Conservation (phyloP, 2,113 vertebrate genomes). For the Chaetops frenatus region DNA sequence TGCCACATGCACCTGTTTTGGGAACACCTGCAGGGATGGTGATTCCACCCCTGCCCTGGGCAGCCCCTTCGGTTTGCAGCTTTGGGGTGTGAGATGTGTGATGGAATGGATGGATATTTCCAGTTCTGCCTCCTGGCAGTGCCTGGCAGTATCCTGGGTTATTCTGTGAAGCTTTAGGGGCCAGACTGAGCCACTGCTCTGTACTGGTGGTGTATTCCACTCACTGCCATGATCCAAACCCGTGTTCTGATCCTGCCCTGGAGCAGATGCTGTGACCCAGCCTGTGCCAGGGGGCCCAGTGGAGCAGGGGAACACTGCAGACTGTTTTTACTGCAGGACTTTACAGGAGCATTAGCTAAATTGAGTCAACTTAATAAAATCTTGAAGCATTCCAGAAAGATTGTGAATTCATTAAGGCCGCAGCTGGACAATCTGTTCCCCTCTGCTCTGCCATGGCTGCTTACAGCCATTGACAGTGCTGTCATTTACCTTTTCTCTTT, state of each 20-base stretch:
- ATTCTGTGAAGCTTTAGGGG: rapidly evolving
- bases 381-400: constrained; percentile 28
- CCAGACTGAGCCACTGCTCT: rapidly evolving
- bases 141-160: rapidly evolving
- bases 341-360: not conserved
- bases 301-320: not conserved
- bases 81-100: rapidly evolving
- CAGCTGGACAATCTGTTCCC: constrained; percentile 21
- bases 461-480: not conserved
- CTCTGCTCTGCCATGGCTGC: not conserved
- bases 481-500: constrained; percentile 35
- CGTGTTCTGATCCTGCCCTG: rapidly evolving
- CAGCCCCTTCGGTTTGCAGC: rapidly evolving
- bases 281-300: not conserved
- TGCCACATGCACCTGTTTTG: not conserved
- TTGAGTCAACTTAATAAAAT: constrained; percentile 39
- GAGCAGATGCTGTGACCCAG: not conserved
- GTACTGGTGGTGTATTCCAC: rapidly evolving
- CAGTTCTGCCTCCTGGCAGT: rapidly evolving
- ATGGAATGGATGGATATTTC: rapidly evolving
- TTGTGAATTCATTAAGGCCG: constrained; percentile 46
- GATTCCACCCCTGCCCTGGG: not conserved
- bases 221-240: not conserved
- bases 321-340: not conserved
- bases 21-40: not conserved